Conservation (phyloP, 2,888 invertebrate genomes). For the Zygothrica quintamaculata region DNA sequence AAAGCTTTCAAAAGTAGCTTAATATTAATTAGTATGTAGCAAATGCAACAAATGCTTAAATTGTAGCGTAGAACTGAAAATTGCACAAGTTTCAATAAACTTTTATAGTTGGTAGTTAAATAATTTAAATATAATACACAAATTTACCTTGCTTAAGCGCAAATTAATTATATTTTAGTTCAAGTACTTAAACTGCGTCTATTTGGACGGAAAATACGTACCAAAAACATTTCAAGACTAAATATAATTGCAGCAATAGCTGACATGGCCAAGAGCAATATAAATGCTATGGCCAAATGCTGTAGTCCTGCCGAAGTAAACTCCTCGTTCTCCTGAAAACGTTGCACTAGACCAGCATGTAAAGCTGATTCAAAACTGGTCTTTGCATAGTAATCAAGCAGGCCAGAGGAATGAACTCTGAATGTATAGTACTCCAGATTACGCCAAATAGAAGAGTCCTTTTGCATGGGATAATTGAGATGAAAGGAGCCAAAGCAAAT, state of each 20-base stretch:
- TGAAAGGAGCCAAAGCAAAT: slow-evolving; percentile 81
- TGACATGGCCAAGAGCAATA: slow-evolving; percentile 47
- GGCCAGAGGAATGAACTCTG: slow-evolving; percentile 74
- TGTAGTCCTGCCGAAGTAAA: slow-evolving; percentile 71
- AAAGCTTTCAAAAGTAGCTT: slow-evolving; percentile 8
- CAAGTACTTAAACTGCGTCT: slow-evolving; percentile 3
- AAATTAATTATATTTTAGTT: not conserved
- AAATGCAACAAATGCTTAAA: slow-evolving; percentile 34
- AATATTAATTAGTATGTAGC: too few species aligned
- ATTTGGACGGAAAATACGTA: not conserved
- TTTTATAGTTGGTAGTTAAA: too few species aligned
- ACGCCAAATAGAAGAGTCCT: slow-evolving; percentile 77
- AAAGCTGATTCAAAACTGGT: slow-evolving; percentile 69
- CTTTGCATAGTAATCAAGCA: slow-evolving; percentile 66
- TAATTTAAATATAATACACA: too few species aligned
- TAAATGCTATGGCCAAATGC: slow-evolving; percentile 74
- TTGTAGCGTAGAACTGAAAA: slow-evolving; percentile 28
- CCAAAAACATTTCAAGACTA: slow-evolving; percentile 38
- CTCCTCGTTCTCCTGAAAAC: slow-evolving; percentile 53
- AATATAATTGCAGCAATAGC: slow-evolving; percentile 41
- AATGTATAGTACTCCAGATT: slow-evolving; percentile 73
- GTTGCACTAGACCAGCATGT: slow-evolving; percentile 63
- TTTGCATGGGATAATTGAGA: slow-evolving; percentile 75
- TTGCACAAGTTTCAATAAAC: slow-evolving; percentile 6
- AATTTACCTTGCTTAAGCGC: slow-evolving; percentile 1